These are phyloP conservation scores for Eretmocerus hayati DNA, from an alignment of 2,888 invertebrate genomes.

Conservation along the genomic window DNA sequence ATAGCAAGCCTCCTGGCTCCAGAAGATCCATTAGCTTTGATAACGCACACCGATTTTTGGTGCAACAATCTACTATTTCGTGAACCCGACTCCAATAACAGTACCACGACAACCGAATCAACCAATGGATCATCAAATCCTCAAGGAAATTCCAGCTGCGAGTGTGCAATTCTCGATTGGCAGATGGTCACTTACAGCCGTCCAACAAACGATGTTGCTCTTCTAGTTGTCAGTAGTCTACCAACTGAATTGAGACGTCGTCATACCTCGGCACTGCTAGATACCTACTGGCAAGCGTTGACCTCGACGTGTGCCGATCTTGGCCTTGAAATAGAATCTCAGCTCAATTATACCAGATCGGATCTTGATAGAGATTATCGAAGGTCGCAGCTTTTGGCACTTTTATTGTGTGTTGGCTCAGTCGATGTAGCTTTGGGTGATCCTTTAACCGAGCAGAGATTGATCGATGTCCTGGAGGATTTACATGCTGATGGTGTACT, in stretches of 20 bases:
- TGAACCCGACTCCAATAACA: constrained; percentile 34
- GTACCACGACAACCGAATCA: too few relatives aligned
- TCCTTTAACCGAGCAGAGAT: constrained; percentile 65
- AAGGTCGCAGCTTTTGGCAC: constrained; percentile 65
- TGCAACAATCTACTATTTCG: constrained; percentile 70
- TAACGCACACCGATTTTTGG: constrained; percentile 81
- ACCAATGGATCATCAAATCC: constrained; percentile 30
- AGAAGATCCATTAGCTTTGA: constrained; percentile 64
- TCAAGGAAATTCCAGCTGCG: constrained; percentile 47
- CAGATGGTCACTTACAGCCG: constrained; percentile 75
- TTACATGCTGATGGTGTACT: constrained; percentile 62
- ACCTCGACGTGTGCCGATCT: constrained; percentile 56
- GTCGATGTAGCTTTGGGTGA: constrained; percentile 75
- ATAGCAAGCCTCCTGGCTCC: constrained; percentile 66
- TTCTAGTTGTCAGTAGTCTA: constrained; percentile 65
- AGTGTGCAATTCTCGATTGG: constrained; percentile 72
- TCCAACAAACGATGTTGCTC: constrained; percentile 72
- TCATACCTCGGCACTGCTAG: constrained; percentile 58
- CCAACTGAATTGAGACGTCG: constrained; percentile 63
- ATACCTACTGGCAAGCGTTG: constrained; percentile 63
- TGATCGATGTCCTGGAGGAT: constrained; percentile 68
- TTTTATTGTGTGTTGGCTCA: constrained; percentile 71
- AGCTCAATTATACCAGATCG: constrained; percentile 51
- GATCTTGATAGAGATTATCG: constrained; percentile 54
- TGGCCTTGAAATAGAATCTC: constrained; percentile 54